Evolutionary conservation across 2,797 vertebrate genomes (phyloP), one percentile per base, ranked within the genome.

Genomic region (Molothrus aeneus): DNA sequence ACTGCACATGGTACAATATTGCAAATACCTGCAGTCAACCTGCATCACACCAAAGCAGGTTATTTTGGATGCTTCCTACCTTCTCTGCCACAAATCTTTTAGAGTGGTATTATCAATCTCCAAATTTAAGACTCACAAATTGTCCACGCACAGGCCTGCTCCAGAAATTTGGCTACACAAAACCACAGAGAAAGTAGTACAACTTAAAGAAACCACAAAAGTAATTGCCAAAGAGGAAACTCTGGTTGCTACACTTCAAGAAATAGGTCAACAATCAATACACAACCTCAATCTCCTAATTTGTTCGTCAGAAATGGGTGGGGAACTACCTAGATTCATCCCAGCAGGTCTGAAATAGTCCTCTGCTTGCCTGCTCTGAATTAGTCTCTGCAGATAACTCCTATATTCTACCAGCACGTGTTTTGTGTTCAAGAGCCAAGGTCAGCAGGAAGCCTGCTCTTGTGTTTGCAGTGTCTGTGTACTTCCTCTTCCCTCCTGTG

Each of bases 401-500:
- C 85, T 59, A 9, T 68, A 85, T 45, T 77, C 69, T 54, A 86
- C 82, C 32, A 91, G 56, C 66, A 95, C 11, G 3, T 47, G 80
- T 50, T 88, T 65, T 60, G 86, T 91, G 57, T 68, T 79, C 72
- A 85, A 87, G 56, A 95, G 60, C 85, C 86, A 97, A 95, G 84
- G 93, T 89, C 74, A 88, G 86, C 53, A 92, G 95, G 95, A 96
- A 97, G 87, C 61, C 79, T 90, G 69, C 83, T 90, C 51, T 87
- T 90, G 65, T 61, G 71, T 70, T 95, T 94, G 78, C 72, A 71
- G 90, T 95, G 86, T 75, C 93, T 92, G 65, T 94, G 92, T 78
- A 92, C 91, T 96, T 96, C 90, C 94, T 95, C 47, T 94, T 96
- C 89, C 84, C 96, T 96, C 70, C 66, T 64, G 59, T 71, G 65